These are phyloP conservation scores for Trachelus troglodyta DNA, from an alignment of 2,888 invertebrate genomes.

Conservation along the genomic window DNA sequence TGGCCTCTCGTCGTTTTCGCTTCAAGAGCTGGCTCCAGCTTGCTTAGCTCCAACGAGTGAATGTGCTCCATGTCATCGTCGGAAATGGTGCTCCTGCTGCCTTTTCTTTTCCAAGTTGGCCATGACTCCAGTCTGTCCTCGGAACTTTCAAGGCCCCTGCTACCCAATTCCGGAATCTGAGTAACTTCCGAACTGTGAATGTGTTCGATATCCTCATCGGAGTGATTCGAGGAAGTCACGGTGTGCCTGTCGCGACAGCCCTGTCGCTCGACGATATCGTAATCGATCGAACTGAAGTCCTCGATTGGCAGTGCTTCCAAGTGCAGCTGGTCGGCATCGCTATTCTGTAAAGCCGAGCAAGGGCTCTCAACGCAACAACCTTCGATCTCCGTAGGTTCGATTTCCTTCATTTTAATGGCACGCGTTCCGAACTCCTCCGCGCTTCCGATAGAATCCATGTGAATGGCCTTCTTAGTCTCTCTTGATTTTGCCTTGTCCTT, in stretches of 20 bases:
- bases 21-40: not conserved
- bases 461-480: not conserved
- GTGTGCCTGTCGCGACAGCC: constrained; percentile 29
- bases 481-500: not conserved
- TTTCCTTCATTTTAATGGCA: not conserved
- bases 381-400: not conserved
- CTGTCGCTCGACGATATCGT: constrained; percentile 47
- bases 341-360: not conserved
- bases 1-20: not conserved
- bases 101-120: constrained; percentile 27
- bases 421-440: not conserved
- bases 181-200: constrained; percentile 45
- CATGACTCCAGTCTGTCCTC: constrained; percentile 27
- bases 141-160: constrained; percentile 14
- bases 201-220: constrained; percentile 59
- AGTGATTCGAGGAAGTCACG: constrained; percentile 37
- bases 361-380: not conserved
- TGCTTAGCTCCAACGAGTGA: constrained; percentile 38
- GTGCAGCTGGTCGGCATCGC: constrained; percentile 17
- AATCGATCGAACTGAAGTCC: constrained; percentile 51
- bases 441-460: not conserved
- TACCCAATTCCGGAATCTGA: constrained; percentile 24
- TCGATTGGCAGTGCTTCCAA: constrained; percentile 31
- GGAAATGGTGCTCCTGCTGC: constrained; percentile 41
- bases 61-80: constrained; percentile 57